Percentiles rank a stretch among this genome's conserved stretches.
Conservation (phyloP, 1,140 invertebrate genomes). For the Bombus confusus region DNA sequence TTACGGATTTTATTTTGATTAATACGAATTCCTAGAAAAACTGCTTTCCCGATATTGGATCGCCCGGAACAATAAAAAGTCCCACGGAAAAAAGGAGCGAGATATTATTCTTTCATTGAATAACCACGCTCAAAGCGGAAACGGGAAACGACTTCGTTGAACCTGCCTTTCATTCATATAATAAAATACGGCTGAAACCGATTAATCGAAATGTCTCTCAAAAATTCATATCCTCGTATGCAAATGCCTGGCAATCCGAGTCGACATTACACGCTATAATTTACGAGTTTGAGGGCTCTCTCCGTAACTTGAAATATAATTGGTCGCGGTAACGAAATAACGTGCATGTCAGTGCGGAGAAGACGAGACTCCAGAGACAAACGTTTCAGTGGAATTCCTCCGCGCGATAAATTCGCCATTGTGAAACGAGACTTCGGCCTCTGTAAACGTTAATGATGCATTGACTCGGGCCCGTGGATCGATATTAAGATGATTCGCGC, state of each 20-base stretch:
- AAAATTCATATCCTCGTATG: background rate
- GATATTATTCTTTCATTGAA: background rate
- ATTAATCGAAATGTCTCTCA: background rate
- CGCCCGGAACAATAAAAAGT: background rate
- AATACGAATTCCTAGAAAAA: background rate
- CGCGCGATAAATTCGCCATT: constrained; percentile 40
- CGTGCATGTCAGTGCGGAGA: background rate
- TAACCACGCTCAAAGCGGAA: background rate
- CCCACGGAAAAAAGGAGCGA: background rate
- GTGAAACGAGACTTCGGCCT: constrained; percentile 26
- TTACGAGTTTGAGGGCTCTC: constrained; percentile 1
- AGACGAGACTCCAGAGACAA: constrained; percentile 33
- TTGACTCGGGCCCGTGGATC: constrained; percentile 24
- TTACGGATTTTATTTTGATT: background rate
- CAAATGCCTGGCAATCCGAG: background rate
- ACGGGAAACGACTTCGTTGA: background rate
- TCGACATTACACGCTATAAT: background rate
- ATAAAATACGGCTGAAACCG: background rate
- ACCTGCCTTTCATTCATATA: background rate
- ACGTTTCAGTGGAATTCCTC: constrained; percentile 46
- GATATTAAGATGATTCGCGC: constrained; percentile 45
- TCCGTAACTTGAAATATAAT: constrained; percentile 38
- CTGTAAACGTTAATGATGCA: constrained; percentile 16
- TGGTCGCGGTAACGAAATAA: constrained; percentile 41
- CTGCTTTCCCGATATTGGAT: background rate